These are phyloP conservation scores for Vollenhovia emeryi DNA, from an alignment of 1,140 invertebrate genomes.

Conservation along the genomic window DNA sequence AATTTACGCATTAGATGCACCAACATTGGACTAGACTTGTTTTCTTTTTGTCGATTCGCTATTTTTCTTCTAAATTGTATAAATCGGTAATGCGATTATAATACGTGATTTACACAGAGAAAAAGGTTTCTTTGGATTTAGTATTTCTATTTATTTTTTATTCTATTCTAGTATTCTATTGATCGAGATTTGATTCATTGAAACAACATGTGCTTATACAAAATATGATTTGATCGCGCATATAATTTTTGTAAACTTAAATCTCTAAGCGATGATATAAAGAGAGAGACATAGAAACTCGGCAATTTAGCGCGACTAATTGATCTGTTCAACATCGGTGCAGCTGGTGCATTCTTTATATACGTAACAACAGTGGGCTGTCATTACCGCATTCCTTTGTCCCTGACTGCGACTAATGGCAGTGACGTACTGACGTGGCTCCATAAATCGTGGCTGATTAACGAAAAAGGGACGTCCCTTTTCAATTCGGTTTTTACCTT, in stretches of 20 bases:
- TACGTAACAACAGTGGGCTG: not conserved
- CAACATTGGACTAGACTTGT: not conserved
- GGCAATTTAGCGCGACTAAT: not conserved
- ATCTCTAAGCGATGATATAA: not conserved
- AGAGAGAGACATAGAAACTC: not conserved
- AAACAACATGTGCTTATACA: too few species aligned
- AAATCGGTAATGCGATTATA: not conserved
- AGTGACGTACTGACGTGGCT: constrained; percentile 7
- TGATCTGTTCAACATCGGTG: not conserved
- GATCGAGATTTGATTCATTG: too few species aligned
- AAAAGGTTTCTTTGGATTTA: too few species aligned
- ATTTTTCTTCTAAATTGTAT: not conserved
- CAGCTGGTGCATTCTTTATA: constrained; percentile 13
- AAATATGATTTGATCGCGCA: too few species aligned
- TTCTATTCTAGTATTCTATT: too few species aligned
- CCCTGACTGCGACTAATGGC: not conserved
- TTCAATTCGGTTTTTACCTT: constrained; percentile 41
- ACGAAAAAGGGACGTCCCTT: constrained; percentile 38
- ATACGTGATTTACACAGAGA: not conserved
- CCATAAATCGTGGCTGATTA: constrained; percentile 50
- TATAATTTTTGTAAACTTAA: not conserved
- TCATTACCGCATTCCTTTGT: constrained; percentile 5
- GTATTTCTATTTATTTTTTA: too few species aligned
- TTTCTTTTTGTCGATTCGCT: not conserved
- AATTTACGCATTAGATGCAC: not conserved